A percentile compares a stretch with the other conserved stretches of the same genome.
These are phyloP conservation scores for Vollenhovia emeryi DNA, from an alignment of 1,140 invertebrate genomes.

Conservation along the genomic window DNA sequence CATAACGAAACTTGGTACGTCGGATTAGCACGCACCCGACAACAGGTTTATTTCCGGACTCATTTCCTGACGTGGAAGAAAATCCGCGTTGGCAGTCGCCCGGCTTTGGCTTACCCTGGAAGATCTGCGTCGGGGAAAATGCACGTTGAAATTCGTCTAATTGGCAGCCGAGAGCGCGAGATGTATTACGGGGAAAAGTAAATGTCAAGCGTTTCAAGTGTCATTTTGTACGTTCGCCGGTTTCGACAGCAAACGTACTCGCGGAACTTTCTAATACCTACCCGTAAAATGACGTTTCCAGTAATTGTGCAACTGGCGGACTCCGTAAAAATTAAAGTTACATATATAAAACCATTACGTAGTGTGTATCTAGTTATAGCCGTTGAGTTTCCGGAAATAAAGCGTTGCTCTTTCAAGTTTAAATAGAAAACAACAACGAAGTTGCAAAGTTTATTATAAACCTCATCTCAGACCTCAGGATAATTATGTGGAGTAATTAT, in stretches of 20 bases:
- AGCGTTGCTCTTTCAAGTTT: neutral
- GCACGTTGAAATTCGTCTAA: neutral
- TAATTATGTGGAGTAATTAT: constrained; percentile 7
- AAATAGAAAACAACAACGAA: neutral
- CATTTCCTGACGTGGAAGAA: constrained; percentile 42
- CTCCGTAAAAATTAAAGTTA: neutral
- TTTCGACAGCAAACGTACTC: constrained; percentile 4
- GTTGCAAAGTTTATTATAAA: constrained; percentile 22
- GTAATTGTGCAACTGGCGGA: neutral
- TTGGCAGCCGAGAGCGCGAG: neutral
- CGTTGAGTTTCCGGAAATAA: constrained; percentile 8
- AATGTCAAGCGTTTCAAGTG: neutral
- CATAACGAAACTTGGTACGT: constrained; percentile 43
- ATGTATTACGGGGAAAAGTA: constrained; percentile 8
- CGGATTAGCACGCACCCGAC: constrained; percentile 27
- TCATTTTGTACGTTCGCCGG: constrained; percentile 2
- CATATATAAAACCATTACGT: neutral
- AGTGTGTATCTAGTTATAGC: neutral
- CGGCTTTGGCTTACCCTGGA: neutral
- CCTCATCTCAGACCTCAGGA: neutral
- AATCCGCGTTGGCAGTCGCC: neutral
- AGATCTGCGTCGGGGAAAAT: neutral
- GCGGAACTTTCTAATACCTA: neutral
- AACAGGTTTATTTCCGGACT: constrained; percentile 45
- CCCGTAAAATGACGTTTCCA: neutral